Percentiles rank a stretch among this genome's conserved stretches.
Evolutionary conservation across 2,888 invertebrate genomes (phyloP).

Genomic region (Taphrorychus bicolor): DNA sequence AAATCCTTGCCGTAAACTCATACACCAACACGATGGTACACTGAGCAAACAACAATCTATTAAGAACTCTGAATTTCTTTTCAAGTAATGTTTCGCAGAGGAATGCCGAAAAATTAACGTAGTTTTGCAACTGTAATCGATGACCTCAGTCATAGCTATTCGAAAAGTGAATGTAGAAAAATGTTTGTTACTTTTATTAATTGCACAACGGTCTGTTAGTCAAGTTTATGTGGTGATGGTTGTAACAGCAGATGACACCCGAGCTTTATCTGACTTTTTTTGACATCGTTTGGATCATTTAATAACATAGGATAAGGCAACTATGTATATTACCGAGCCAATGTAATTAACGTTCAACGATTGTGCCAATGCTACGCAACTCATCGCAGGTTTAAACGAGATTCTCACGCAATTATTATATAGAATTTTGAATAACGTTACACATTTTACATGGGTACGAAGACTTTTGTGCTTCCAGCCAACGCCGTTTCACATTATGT

Average conservation of each 20-base stretch:
- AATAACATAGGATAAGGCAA: too few species aligned
- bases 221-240: background rate
- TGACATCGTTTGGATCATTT: too few species aligned
- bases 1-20: background rate
- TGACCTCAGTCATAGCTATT: conserved; percentile 1
- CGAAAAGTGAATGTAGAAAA: conserved; percentile 20
- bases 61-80: background rate
- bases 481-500: conserved; percentile 11
- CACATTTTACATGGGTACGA: background rate
- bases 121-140: conserved; percentile 13
- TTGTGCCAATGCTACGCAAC: background rate
- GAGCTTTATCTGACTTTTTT: too few species aligned
- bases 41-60: background rate
- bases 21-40: background rate
- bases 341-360: background rate
- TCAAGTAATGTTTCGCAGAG: background rate
- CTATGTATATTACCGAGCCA: too few species aligned
- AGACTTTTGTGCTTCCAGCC: background rate
- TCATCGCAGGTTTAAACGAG: background rate
- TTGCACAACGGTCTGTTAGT: background rate
- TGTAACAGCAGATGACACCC: too few species aligned
- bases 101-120: too few species aligned
- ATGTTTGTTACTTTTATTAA: conserved; percentile 1
- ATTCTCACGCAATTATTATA: conserved; percentile 9
- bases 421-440: background rate